phyloP scores from a whole-genome alignment of 2,113 vertebrate species.

The Trichomycterus rosablanca region DNA sequence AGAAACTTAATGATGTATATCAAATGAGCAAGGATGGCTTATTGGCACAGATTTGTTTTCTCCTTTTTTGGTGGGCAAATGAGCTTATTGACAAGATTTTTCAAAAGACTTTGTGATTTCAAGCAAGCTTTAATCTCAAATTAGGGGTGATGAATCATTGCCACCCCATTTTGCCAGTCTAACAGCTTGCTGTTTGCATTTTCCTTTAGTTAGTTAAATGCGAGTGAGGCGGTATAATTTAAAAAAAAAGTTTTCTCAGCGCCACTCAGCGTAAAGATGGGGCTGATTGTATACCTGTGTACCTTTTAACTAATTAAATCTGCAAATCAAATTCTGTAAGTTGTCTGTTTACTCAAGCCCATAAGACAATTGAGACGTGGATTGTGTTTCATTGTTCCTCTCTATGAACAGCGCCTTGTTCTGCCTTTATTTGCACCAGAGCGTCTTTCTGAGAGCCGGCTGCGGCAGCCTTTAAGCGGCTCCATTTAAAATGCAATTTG shows the following conservation, averaged over 20 bases:
- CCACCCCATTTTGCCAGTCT: constrained; percentile 60
- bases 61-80: constrained; percentile 64
- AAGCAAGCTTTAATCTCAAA: constrained; percentile 60
- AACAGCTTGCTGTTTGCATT: constrained; percentile 50
- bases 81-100: constrained; percentile 68
- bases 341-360: constrained; percentile 60
- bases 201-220: constrained; percentile 57
- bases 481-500: constrained; percentile 82
- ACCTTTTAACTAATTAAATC: constrained; percentile 65
- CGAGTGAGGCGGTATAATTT: constrained; percentile 57
- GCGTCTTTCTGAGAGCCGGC: constrained; percentile 65
- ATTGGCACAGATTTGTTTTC: constrained; percentile 44
- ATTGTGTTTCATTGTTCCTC: constrained; percentile 61
- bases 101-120: constrained; percentile 58
- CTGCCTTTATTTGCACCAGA: constrained; percentile 65
- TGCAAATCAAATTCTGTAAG: constrained; percentile 60
- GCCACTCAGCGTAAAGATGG: constrained; percentile 45
- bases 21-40: constrained; percentile 71
- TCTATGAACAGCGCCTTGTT: constrained; percentile 58
- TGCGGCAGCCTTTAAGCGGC: constrained; percentile 73
- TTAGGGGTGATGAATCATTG: constrained; percentile 56
- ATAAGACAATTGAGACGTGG: constrained; percentile 55
- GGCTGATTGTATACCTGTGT: constrained; percentile 54
- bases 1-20: constrained; percentile 72
- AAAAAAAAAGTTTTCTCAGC: constrained; percentile 58